These are phyloP conservation scores for Lepidurus packardi DNA, from an alignment of 1,140 invertebrate genomes.

Conservation along the genomic window DNA sequence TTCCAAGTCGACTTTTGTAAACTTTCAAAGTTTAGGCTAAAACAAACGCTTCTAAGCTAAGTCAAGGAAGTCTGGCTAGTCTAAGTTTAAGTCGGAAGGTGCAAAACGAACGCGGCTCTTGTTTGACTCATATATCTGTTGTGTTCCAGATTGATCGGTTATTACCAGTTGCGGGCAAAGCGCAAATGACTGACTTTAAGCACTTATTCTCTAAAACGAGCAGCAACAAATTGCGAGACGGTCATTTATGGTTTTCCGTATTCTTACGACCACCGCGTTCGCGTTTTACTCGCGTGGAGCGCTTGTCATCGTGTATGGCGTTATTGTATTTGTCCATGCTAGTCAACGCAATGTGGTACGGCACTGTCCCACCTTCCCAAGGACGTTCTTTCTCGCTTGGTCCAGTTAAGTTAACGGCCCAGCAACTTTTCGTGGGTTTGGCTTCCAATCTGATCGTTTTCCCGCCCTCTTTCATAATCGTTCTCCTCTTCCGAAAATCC, in stretches of 20 bases:
- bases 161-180: constrained; percentile 50
- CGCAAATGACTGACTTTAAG: constrained; percentile 47
- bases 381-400: constrained; percentile 45
- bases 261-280: constrained; percentile 51
- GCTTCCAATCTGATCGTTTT: constrained; percentile 49
- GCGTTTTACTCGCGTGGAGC: constrained; percentile 50
- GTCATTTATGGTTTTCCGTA: constrained; percentile 55
- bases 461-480: constrained; percentile 50
- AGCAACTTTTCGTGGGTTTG: constrained; percentile 44
- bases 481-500: constrained; percentile 43
- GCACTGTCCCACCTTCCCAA: constrained; percentile 39
- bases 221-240: constrained; percentile 50
- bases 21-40: too few relatives aligned
- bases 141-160: constrained; percentile 49
- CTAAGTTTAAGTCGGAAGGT: too few relatives aligned
- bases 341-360: constrained; percentile 54
- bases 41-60: too few relatives aligned
- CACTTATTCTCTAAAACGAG: constrained; percentile 49
- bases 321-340: constrained; percentile 54
- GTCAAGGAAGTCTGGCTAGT: too few relatives aligned
- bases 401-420: constrained; percentile 45
- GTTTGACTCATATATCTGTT: neutral
- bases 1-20: too few relatives aligned
- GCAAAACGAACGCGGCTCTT: too few relatives aligned
- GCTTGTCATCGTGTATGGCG: constrained; percentile 52